Percentiles rank a stretch among this genome's conserved stretches.
Conservation (phyloP, 2,888 invertebrate genomes). For the Spatulosminthurus flaviceps region DNA sequence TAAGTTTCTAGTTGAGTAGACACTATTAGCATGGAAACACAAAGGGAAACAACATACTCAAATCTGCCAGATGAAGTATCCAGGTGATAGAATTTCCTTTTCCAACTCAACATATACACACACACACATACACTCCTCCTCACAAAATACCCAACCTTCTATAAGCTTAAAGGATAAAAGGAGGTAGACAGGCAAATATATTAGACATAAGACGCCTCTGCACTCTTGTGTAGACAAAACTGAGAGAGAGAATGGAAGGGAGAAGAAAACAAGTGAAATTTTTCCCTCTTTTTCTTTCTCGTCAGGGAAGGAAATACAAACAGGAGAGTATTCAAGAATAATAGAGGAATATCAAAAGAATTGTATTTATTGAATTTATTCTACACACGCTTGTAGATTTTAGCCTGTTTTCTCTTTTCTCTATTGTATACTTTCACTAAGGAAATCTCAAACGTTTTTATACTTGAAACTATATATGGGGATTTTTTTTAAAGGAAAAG, state of each 20-base stretch:
- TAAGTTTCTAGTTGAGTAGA: no score
- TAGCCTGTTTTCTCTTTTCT: no score
- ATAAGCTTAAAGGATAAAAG: no score
- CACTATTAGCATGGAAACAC: not conserved
- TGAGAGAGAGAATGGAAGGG: not conserved
- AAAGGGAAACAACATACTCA: not conserved
- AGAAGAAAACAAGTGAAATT: not conserved
- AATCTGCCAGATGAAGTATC: not conserved
- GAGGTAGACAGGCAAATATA: no score
- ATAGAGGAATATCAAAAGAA: slow-evolving; percentile 32
- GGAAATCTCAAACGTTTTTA: no score
- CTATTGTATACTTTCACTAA: no score
- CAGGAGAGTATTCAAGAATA: slow-evolving; percentile 15
- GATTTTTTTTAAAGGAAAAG: no score
- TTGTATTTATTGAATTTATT: not conserved
- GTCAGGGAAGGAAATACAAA: not conserved
- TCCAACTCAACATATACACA: not conserved
- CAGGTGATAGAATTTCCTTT: not conserved
- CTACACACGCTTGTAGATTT: no score
- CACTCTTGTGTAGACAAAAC: not conserved
- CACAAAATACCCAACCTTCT: not conserved
- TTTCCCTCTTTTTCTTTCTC: no score
- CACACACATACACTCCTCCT: no score
- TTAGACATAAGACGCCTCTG: no score
- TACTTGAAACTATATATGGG: no score